Evolutionary conservation across 1,140 invertebrate genomes (phyloP), one percentile per base, ranked within the genome.

Genomic region (Palaemon carinicauda): DNA sequence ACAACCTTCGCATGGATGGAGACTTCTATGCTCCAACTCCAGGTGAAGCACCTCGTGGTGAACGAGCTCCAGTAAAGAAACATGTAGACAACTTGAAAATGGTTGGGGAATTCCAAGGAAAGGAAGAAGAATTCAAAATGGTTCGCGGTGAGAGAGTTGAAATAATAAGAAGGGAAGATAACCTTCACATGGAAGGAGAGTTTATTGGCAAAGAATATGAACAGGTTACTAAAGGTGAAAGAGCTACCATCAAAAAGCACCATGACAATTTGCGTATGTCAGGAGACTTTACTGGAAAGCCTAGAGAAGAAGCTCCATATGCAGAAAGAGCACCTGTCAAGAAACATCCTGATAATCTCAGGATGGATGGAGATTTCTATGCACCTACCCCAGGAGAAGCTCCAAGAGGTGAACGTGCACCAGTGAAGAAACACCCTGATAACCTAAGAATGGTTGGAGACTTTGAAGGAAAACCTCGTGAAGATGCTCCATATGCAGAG

Each of bases 361-460:
- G 82, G 9, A 85, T 85, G 82, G 82, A 85, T 71, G 82, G 82
- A 31, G 82, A 85, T 10, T 85, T 85, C 74, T 85, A 85, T 79
- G 82, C 82, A 21, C 82, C 82, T 2, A 79, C 54, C 5, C 82
- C 82, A 0, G 82, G 19, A 27, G 82, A 85, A 1, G 82, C 82
- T 53, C 82, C 82, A 17, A 24, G 82, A 24, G 82, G 82, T 2
- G 82, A 85, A 79, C 74, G 82, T 52, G 82, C 82, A 53, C 75
- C 82, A 4, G 56, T 85, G 21, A 85, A 85, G 74, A 85, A 85
- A 69, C 82, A 85, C 52, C 82, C 82, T n/a, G 82, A 85, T 56
- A 85, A 85, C 41, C 82, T 85, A 0, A 78, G 31, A 33, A 83
- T 83, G 82, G 74, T 24, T 33, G 82, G 82, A 33, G 82, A 83